These are phyloP conservation scores for Athene cunicularia DNA, from an alignment of 2,113 vertebrate genomes.

Conservation along the genomic window DNA sequence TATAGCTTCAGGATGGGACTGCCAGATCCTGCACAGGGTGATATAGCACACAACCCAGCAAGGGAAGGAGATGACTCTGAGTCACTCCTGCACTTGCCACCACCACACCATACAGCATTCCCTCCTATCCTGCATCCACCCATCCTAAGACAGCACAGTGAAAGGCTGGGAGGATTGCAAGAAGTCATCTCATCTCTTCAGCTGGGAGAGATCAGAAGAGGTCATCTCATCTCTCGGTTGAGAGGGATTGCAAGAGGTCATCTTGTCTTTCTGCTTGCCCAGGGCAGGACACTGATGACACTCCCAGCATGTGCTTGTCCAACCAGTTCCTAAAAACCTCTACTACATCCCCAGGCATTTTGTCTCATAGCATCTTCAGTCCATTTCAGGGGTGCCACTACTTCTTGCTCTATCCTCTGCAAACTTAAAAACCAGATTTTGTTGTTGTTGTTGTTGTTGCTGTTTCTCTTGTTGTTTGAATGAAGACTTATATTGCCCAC, in stretches of 20 bases:
- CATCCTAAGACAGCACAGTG: not conserved
- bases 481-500: not conserved
- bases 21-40: not conserved
- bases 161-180: not conserved
- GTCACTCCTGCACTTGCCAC: not conserved
- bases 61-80: not conserved
- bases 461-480: not conserved
- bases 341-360: not conserved
- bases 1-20: not conserved
- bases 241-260: not conserved
- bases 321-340: not conserved
- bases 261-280: not conserved
- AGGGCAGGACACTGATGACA: not conserved
- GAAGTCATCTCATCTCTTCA: not conserved
- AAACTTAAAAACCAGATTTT: not conserved
- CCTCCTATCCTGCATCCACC: not conserved
- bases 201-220: not conserved
- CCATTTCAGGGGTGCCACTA: not conserved
- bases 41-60: rapidly evolving
- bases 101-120: rapidly evolving
- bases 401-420: not conserved
- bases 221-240: not conserved
- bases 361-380: not conserved
- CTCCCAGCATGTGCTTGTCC: not conserved
- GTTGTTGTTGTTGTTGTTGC: no score